Base-by-base conservation (phyloP, 2,888 invertebrate species). In the Hypomecis punctinalis region DNA sequence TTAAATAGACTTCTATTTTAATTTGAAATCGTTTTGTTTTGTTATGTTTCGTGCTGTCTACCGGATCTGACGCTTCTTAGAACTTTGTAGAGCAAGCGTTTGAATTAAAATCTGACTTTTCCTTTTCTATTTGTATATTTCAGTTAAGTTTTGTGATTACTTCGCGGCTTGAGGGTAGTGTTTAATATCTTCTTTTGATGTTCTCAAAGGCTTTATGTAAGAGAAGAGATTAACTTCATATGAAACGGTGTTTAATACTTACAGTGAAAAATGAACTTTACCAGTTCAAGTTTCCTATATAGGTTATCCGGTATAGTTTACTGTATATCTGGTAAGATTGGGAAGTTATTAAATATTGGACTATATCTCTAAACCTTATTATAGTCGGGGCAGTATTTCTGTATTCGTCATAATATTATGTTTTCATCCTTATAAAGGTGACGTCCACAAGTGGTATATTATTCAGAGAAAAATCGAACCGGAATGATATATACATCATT, bases 31-130 rank as follows among this genome's bases (percentile, higher is more conserved):
- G 54, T 59, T 67, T 65, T 69, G 66, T 69, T 68, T 65, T 69
- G 66, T 69, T 68, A 65, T 69, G 61, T 58, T 65, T 64, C 60
- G 62, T 60, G 62, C 64, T 64, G 63, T 69, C 66, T 60, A 69
- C 68, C 64, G 68, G 66, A 72, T 67, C 65, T 59, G 56, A 48
- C 65, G 61, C 67, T 69, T 69, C 71, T 68, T 51, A 67, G 67
- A 72, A 67, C 57, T 55, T 65, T 68, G 67, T 63, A 62, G 48
- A 60, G 61, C 66, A 65, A 23, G 55, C 65, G 65, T 66, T 60
- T 63, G 63, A 67, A 65, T 69, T 63, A 61, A 65, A 70, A 63
- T 66, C 39, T 62, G 47, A 65, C 61, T 66, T 71, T 71, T 68
- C 64, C 37, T 68, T 67, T 63, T 62, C 49, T 51, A 37, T 42